Conservation (phyloP, 2,113 vertebrate genomes). For the Syngnathus typhle region DNA sequence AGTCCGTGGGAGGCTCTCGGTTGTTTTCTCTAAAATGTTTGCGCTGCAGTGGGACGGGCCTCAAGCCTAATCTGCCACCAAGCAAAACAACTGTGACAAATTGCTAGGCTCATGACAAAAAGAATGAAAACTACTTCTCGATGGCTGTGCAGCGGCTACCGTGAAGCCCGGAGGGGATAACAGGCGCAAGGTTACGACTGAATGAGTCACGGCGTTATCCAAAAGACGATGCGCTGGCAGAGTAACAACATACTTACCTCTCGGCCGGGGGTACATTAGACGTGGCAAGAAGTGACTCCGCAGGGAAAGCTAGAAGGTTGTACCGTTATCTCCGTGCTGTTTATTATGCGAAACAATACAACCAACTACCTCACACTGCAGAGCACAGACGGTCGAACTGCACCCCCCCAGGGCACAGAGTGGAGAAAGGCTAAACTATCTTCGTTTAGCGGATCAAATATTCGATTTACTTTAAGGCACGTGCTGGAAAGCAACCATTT, state of each 20-base stretch:
- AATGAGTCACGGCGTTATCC: constrained; percentile 38
- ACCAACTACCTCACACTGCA: constrained; percentile 80
- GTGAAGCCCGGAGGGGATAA: constrained; percentile 28
- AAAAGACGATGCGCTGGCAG: constrained; percentile 20
- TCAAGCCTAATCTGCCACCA: constrained; percentile 5
- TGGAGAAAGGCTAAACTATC: not conserved
- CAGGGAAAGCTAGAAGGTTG: constrained; percentile 81
- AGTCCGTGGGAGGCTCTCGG: not conserved
- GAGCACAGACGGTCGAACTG: constrained; percentile 63
- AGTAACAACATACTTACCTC: constrained; percentile 60
- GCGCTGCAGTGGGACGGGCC: constrained; percentile 21
- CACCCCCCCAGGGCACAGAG: constrained; percentile 34
- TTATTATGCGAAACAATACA: constrained; percentile 82
- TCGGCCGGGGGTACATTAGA: constrained; percentile 43
- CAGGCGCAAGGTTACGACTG: constrained; percentile 18
- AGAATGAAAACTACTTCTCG: constrained; percentile 18
- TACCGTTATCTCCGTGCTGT: constrained; percentile 79
- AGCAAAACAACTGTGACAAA: constrained; percentile 12
- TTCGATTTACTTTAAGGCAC: constrained; percentile 13
- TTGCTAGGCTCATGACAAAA: constrained; percentile 18
- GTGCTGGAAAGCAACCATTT: not conserved
- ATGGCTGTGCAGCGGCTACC: not conserved
- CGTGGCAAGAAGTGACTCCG: constrained; percentile 69
- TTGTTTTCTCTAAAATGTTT: not conserved
- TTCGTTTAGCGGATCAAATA: not conserved